phyloP scores from a whole-genome alignment of 2,113 vertebrate species.

The Atherinomorus stipes region DNA sequence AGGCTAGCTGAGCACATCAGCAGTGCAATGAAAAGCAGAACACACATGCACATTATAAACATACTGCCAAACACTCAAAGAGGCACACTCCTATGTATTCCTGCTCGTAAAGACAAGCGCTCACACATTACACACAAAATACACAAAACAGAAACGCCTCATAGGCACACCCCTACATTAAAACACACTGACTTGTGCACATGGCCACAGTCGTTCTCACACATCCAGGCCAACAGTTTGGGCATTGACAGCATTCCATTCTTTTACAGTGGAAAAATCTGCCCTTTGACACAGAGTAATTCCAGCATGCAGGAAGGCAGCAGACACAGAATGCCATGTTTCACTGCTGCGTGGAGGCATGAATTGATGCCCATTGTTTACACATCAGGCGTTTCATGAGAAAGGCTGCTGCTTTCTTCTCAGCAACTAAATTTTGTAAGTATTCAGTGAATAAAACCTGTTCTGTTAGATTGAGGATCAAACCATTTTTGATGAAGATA shows the following conservation, averaged over 20 bases:
- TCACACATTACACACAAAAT: constrained; percentile 13
- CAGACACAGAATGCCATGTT: constrained; percentile 66
- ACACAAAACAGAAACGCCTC: constrained; percentile 24
- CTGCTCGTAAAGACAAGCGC: constrained; percentile 39
- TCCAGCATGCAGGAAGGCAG: constrained; percentile 61
- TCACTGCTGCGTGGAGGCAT: constrained; percentile 33
- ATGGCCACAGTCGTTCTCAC: constrained; percentile 63
- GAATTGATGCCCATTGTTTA: constrained; percentile 51
- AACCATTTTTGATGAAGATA: not conserved
- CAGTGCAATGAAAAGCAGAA: constrained; percentile 52
- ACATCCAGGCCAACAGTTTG: constrained; percentile 60
- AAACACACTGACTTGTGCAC: constrained; percentile 13
- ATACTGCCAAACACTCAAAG: constrained; percentile 8
- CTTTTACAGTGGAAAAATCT: constrained; percentile 77
- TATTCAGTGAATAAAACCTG: not conserved
- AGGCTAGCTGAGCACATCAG: constrained; percentile 56
- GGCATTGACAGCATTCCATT: constrained; percentile 73
- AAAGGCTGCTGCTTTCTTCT: constrained; percentile 15
- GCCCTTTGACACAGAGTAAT: constrained; percentile 70
- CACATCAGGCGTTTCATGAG: constrained; percentile 25
- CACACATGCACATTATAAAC: constrained; percentile 8
- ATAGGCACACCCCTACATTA: constrained; percentile 13
- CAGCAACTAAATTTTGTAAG: not conserved
- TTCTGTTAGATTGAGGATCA: not conserved
- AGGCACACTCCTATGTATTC: constrained; percentile 4